Evolutionary conservation across 2,113 vertebrate genomes (phyloP).

Genomic region (Limanda limanda): DNA sequence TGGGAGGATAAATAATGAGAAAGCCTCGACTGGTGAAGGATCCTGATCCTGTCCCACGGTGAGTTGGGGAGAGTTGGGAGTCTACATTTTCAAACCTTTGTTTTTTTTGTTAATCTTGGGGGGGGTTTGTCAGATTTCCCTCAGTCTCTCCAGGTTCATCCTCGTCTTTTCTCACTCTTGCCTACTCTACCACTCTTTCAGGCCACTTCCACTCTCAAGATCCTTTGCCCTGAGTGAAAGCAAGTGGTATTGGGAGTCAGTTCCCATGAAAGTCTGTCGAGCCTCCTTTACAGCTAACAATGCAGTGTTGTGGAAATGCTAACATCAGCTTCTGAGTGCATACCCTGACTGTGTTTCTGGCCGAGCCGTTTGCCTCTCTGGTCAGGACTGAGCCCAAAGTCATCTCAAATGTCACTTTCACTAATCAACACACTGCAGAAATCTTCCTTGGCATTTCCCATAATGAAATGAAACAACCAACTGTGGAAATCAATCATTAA

Average conservation of each 20-base stretch:
- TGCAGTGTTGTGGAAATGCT: constrained; percentile 63
- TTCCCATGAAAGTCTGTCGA: constrained; percentile 67
- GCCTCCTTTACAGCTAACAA: constrained; percentile 61
- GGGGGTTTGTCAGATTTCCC: constrained; percentile 32
- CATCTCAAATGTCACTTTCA: constrained; percentile 61
- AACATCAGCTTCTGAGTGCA: constrained; percentile 63
- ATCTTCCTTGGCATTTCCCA: constrained; percentile 59
- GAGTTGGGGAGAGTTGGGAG: constrained; percentile 13
- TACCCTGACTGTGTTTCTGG: constrained; percentile 53
- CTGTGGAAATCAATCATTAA: constrained; percentile 60
- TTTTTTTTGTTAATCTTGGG: constrained; percentile 1
- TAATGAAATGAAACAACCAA: constrained; percentile 57
- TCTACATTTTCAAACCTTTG: constrained; percentile 50
- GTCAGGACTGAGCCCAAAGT: constrained; percentile 57
- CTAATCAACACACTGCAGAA: constrained; percentile 63
- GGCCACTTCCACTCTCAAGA: constrained; percentile 47
- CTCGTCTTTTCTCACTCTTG: constrained; percentile 33
- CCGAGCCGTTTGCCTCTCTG: constrained; percentile 46
- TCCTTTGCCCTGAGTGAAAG: constrained; percentile 38
- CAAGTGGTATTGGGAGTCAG: constrained; percentile 55
- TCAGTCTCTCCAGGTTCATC: constrained; percentile 6
- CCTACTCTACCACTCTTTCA: constrained; percentile 39
- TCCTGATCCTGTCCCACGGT: constrained; percentile 41
- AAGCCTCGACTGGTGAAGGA: constrained; percentile 37
- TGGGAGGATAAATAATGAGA: constrained; percentile 56